Conservation (phyloP, 2,888 invertebrate genomes). For the Habroteleia sp. region DNA sequence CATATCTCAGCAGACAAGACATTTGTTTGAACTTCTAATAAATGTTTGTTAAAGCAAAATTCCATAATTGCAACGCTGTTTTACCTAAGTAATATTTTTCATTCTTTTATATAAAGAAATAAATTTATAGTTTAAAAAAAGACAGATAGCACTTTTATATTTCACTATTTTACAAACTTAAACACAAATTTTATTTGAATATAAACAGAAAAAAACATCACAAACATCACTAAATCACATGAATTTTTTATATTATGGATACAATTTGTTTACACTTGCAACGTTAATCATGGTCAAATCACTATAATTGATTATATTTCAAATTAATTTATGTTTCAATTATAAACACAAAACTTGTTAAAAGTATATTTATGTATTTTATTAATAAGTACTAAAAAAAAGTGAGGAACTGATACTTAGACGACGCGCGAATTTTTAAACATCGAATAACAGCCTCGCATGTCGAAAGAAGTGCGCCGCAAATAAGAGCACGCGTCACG, state of each 20-base stretch:
- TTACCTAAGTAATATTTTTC: conserved; percentile 2
- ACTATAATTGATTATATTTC: no score
- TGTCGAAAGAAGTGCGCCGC: no score
- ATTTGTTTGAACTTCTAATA: no score
- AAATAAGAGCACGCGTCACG: conserved; percentile 58
- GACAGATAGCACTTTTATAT: background rate
- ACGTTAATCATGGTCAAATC: no score
- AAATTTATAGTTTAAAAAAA: no score
- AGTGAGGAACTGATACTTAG: background rate
- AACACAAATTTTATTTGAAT: no score
- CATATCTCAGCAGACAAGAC: no score
- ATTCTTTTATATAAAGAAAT: background rate
- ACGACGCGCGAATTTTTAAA: conserved; percentile 47
- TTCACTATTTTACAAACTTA: background rate
- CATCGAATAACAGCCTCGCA: conserved; percentile 21
- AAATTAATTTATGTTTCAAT: background rate
- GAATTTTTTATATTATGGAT: no score
- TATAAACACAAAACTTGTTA: background rate
- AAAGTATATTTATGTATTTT: background rate
- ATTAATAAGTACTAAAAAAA: background rate
- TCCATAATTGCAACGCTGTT: conserved; percentile 10
- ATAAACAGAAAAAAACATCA: background rate
- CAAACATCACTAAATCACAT: conserved; percentile 8
- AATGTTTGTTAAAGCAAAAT: background rate
- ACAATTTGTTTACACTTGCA: no score